Evolutionary conservation across 2,797 vertebrate species (phyloP).

Genomic region (Rhodeus uyekii): DNA sequence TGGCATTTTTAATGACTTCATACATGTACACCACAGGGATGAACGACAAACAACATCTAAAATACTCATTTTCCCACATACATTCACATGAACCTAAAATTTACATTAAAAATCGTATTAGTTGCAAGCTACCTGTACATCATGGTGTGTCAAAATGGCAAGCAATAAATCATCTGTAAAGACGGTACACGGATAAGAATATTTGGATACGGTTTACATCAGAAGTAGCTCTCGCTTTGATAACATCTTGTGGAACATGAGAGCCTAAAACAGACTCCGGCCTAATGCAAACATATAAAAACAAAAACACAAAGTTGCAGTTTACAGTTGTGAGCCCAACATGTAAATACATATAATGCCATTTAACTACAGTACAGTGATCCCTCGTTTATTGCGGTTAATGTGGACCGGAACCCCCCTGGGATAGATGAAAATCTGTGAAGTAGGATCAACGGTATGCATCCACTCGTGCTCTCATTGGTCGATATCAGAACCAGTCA

Average conservation of each 20-base stretch:
- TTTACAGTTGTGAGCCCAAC: slow-evolving; percentile 2
- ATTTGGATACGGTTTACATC: background rate
- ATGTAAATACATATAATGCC: slow-evolving; percentile 28
- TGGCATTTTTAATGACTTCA: background rate
- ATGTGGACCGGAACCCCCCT: no score
- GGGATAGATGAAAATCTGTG: no score
- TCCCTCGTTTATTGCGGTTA: no score
- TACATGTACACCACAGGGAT: no score
- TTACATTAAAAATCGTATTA: background rate
- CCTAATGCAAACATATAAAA: background rate
- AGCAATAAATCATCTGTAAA: background rate
- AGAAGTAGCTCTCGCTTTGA: background rate
- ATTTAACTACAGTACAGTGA: background rate
- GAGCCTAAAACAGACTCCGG: background rate
- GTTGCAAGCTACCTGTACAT: background rate
- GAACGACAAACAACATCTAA: background rate
- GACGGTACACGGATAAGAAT: background rate
- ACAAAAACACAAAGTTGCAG: background rate
- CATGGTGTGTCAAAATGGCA: background rate
- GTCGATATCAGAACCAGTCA: no score
- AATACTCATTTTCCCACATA: background rate
- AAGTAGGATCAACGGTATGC: no score
- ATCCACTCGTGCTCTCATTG: no score
- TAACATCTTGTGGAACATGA: background rate
- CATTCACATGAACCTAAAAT: background rate